Conservation (phyloP, 2,888 invertebrate genomes). For the Microplitis deprimator region DNA sequence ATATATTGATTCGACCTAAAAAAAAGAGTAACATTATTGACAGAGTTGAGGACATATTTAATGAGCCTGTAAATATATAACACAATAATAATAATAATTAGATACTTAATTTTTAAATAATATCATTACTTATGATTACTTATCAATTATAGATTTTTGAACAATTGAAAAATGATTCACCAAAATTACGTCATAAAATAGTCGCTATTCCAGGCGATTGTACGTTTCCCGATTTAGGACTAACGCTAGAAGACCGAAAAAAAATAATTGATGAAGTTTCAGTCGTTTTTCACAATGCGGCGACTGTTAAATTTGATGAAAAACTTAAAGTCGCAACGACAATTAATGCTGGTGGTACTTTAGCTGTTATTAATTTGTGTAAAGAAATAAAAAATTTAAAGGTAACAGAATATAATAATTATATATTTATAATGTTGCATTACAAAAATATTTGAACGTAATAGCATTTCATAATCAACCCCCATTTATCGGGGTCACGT, state of each 20-base stretch:
- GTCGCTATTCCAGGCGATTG: conserved; percentile 75
- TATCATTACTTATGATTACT: conserved; percentile 11
- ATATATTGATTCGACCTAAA: conserved; percentile 74
- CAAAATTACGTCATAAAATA: conserved; percentile 75
- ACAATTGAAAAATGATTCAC: conserved; percentile 72
- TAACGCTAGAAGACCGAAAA: conserved; percentile 73
- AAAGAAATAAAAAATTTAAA: conserved; percentile 78
- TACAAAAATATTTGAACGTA: conserved; percentile 10
- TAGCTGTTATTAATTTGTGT: conserved; percentile 77
- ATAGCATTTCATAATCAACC: conserved; percentile 45
- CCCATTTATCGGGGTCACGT: conserved; percentile 45
- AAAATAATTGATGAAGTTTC: conserved; percentile 73
- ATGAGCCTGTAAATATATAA: conserved; percentile 74
- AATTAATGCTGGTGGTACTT: conserved; percentile 80
- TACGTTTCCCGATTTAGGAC: conserved; percentile 73
- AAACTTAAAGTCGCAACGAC: conserved; percentile 77
- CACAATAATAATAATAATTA: not conserved
- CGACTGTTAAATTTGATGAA: conserved; percentile 84
- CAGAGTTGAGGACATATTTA: conserved; percentile 75
- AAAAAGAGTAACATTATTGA: conserved; percentile 74
- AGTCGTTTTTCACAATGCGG: conserved; percentile 83
- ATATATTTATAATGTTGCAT: conserved; percentile 56
- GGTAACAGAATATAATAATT: conserved; percentile 68
- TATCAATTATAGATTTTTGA: conserved; percentile 72
- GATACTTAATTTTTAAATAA: not conserved